A percentile compares a stretch with the other conserved stretches of the same genome.
These are phyloP conservation scores for Helicoverpa assulta DNA, from an alignment of 2,888 invertebrate species.

Conservation along the genomic window DNA sequence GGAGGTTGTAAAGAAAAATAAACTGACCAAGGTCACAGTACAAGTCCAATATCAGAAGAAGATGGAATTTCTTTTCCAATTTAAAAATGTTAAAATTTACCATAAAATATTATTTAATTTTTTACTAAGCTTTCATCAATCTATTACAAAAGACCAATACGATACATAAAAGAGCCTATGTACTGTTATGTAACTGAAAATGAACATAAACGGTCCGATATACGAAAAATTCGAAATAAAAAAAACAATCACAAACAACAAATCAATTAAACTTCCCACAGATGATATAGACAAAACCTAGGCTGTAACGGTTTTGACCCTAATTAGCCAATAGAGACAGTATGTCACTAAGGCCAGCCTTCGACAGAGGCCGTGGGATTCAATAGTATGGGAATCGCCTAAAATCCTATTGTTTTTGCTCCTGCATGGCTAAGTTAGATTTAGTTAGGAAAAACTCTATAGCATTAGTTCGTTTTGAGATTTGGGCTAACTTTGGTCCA, in stretches of 20 bases:
- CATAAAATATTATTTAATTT: too few relatives aligned
- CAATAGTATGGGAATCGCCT: conserved; percentile 71
- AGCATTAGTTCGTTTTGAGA: conserved; percentile 5
- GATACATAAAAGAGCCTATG: too few relatives aligned
- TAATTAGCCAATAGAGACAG: conserved; percentile 63
- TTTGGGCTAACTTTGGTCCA: background rate
- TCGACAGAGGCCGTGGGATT: conserved; percentile 74
- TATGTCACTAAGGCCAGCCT: conserved; percentile 64
- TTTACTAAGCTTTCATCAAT: too few relatives aligned
- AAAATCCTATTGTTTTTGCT: conserved; percentile 70
- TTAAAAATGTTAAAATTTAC: too few relatives aligned
- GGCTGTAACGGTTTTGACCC: conserved; percentile 60
- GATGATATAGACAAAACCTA: conserved; percentile 34
- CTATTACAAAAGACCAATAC: too few relatives aligned
- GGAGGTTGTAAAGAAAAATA: too few relatives aligned
- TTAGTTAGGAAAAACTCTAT: conserved; percentile 24
- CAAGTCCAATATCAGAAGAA: too few relatives aligned
- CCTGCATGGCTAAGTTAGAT: conserved; percentile 35
- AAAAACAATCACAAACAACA: too few relatives aligned
- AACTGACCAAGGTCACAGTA: too few relatives aligned
- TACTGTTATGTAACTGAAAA: background rate
- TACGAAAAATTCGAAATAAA: background rate
- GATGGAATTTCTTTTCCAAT: too few relatives aligned
- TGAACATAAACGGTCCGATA: background rate
- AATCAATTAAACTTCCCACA: conserved; percentile 24